Evolutionary conservation across 2,113 vertebrate genomes (phyloP), one percentile per base, ranked within the genome.

Genomic region (Lonchura striata): DNA sequence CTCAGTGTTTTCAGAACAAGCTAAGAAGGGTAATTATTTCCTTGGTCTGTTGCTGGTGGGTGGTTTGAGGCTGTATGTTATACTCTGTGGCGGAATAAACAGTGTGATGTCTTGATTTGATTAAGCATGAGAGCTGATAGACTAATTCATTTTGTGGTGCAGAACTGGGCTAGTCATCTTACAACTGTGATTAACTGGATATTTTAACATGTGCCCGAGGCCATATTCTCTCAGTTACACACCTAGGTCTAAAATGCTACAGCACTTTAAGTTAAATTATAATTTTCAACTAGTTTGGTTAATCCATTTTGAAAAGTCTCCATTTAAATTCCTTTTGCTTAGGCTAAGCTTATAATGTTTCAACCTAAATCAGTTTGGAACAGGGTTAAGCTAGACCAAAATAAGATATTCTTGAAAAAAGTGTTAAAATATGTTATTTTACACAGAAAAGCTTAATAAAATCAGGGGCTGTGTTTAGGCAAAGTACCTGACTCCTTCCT

Each of bases 41-140:
- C 47, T 82, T 91, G 37, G 13, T 70, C 63, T 83, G 2, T 57
- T 71, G 75, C 64, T 79, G 46, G 63, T 79, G 33, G 31, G 24
- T 80, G 63, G 28, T 74, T 94, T 91, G 66, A 78, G 14, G 52
- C 35, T 87, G 16, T 28, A 19, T 56, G 21, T 24, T 82, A 15
- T n/a, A 61, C 72, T 82, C 87, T 60, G 54, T 44, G 47, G n/a
- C 70, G 65, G 91, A 94, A 64, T 65, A 86, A 79, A 44, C 44
- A 64, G 21, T 50, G 64, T 54, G 70, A 65, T 56, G 3, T 53
- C 94, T 90, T 96, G 95, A 94, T 94, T 87, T 97, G 94, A 96
- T 96, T 91, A 92, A 90, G 20, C 89, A 42, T 89, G 91, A 97
- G 86, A 94, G 60, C 68, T 95, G 86, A 86, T 95, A 92, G 75